These are phyloP conservation scores for Bubo bubo DNA, from an alignment of 2,113 vertebrate species.

Conservation along the genomic window DNA sequence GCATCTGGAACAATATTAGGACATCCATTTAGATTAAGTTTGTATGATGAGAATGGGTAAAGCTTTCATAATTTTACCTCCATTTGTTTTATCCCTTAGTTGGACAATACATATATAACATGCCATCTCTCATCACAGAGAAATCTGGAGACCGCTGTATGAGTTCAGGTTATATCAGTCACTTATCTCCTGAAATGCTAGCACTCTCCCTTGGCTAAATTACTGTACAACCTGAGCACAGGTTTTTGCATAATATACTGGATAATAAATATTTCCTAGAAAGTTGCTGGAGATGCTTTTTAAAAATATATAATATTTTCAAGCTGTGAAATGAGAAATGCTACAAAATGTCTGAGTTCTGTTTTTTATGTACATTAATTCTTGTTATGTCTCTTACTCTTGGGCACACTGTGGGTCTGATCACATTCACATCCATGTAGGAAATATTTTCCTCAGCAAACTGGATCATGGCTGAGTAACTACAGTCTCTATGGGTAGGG, in stretches of 20 bases:
- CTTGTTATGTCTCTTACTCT: background rate
- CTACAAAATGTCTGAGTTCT: background rate
- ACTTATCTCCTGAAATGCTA: background rate
- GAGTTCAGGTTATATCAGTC: background rate
- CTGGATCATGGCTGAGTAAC: background rate
- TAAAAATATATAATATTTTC: background rate
- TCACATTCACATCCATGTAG: background rate
- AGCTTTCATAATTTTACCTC: slow-evolving; percentile 49
- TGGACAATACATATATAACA: slow-evolving; percentile 10
- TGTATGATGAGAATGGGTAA: slow-evolving; percentile 51
- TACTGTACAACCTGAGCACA: background rate
- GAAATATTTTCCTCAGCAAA: background rate
- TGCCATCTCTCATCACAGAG: background rate
- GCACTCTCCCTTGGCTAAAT: background rate
- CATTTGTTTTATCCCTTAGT: slow-evolving; percentile 44
- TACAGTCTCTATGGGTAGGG: background rate
- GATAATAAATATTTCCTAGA: background rate
- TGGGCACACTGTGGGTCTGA: background rate
- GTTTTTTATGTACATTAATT: background rate
- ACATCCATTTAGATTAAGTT: slow-evolving; percentile 66
- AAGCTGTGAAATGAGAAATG: background rate
- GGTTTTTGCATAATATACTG: background rate
- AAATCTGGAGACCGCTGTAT: background rate
- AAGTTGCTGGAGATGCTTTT: background rate
- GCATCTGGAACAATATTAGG: slow-evolving; percentile 62